Evolutionary conservation across 2,888 invertebrate species (phyloP), one percentile per base, ranked within the genome.

Genomic region (Brachyopa scutellaris): DNA sequence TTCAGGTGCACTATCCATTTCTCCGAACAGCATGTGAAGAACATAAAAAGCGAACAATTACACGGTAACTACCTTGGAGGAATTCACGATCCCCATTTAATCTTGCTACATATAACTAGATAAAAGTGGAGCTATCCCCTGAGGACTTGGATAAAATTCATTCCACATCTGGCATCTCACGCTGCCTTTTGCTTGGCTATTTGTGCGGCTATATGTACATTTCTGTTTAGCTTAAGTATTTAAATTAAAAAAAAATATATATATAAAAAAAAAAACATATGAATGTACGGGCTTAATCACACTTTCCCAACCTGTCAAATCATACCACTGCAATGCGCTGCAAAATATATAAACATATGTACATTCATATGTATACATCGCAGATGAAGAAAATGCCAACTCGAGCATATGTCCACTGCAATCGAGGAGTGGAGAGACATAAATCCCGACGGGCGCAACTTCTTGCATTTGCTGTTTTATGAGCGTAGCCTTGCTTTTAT

Each of bases 31-130:
- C 9, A 42, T 33, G 67, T n/a, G n/a, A 13, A 57, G 40, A 62
- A 49, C 62, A 74, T 74, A 64, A 64, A 74, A 67, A 61, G 38
- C 26, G 55, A 69, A 74, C 67, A 80, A 80, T 79, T 79, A 69
- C 69, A 80, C 62, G 49, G 62, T 74, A 69, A 80, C 80, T 80
- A 80, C 74, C 67, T 74, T 59, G 49, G 80, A 74, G 80, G 33
- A 55, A 74, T 69, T 55, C 67, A 62, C 62, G 67, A 69, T 80
- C 80, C 79, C 80, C 69, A 69, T 62, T 80, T 74, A 80, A 80
- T 74, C 67, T 69, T 69, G 61, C 42, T 62, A 42, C 42, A 69
- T 23, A 62, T 47, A 69, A 62, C 73, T 67, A 73, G 53, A 74
- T 74, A 69, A 62, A 80, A 69, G 9, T 13, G 49, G 57, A 62